phyloP scores from a whole-genome alignment of 2,888 invertebrate genomes.

The Subacronicta megacephala region DNA sequence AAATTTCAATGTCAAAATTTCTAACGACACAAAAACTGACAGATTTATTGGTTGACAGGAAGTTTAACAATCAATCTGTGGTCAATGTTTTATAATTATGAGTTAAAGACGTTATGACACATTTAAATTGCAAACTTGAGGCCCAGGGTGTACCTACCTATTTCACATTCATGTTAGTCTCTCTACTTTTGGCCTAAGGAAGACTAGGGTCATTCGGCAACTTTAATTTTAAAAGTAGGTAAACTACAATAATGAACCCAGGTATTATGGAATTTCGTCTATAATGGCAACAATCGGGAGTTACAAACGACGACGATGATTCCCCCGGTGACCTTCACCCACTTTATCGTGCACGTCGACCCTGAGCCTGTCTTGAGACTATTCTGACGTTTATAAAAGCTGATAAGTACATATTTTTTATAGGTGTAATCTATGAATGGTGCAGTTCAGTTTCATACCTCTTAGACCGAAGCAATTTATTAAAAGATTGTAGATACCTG shows the following conservation, averaged over 20 bases:
- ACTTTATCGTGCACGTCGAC: conserved; percentile 59
- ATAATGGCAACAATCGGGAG: conserved; percentile 36
- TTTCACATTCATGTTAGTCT: conserved; percentile 17
- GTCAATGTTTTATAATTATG: no score
- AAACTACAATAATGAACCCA: conserved; percentile 58
- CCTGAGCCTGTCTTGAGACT: conserved; percentile 44
- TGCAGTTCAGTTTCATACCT: no score
- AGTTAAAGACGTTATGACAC: no score
- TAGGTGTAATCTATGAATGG: no score
- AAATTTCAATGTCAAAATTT: no score
- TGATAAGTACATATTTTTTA: conserved; percentile 1
- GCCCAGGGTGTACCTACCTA: conserved; percentile 18
- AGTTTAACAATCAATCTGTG: no score
- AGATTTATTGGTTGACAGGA: no score
- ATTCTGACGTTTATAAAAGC: conserved; percentile 13
- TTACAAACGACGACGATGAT: conserved; percentile 45
- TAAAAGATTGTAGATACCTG: no score
- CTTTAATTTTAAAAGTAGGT: no score
- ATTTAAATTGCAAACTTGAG: no score
- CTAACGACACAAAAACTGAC: no score
- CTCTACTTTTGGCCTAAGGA: conserved; percentile 49
- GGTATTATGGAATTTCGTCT: conserved; percentile 56
- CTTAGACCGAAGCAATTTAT: no score
- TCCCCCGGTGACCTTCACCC: conserved; percentile 67
- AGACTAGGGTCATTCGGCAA: conserved; percentile 67